These are phyloP conservation scores for Edolisoma coerulescens DNA, from an alignment of 2,113 vertebrate genomes.

Conservation along the genomic window DNA sequence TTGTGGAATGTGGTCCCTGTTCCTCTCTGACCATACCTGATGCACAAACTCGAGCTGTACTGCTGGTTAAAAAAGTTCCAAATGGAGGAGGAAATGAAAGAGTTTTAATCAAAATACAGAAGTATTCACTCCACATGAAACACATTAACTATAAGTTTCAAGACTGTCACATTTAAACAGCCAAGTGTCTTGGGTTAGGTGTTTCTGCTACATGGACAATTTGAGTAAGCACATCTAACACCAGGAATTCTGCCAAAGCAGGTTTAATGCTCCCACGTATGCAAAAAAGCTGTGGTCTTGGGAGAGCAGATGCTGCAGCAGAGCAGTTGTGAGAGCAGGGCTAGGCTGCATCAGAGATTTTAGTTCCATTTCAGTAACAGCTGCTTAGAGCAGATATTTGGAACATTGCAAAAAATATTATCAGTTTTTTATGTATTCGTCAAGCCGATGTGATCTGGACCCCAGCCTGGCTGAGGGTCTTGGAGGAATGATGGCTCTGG, in stretches of 20 bases:
- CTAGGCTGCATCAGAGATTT: neutral
- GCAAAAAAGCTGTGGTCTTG: neutral
- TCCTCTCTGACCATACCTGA: neutral
- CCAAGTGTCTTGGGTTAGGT: neutral
- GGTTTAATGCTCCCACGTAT: conserved; percentile 8
- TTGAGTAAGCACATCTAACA: neutral
- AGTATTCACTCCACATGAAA: neutral
- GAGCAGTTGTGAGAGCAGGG: neutral
- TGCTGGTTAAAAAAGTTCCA: neutral
- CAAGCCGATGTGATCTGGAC: neutral
- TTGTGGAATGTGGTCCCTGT: neutral
- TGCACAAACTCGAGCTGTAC: neutral
- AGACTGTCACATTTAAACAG: neutral
- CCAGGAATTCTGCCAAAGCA: conserved; percentile 24
- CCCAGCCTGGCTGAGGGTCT: neutral
- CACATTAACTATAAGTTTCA: neutral
- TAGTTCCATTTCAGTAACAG: neutral
- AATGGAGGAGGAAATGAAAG: neutral
- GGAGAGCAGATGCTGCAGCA: neutral
- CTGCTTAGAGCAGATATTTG: neutral
- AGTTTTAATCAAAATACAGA: neutral
- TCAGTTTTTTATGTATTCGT: neutral
- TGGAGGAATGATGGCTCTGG: neutral
- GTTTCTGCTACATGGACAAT: neutral
- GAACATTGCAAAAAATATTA: neutral